phyloP scores from a whole-genome alignment of 2,797 vertebrate genomes.

The Crocodylus rhombifer region DNA sequence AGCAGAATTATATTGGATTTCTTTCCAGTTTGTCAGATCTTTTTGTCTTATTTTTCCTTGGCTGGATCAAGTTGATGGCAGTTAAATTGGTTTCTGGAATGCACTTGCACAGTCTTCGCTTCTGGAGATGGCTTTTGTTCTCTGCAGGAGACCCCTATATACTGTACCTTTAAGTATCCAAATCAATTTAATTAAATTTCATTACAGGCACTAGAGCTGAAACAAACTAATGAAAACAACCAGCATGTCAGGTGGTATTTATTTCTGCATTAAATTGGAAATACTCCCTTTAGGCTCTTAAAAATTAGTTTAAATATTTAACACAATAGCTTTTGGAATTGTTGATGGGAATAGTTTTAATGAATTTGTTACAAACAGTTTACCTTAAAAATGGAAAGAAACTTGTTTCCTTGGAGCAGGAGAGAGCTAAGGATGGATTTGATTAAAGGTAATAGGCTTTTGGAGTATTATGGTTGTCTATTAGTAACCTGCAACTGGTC shows the following conservation, averaged over 20 bases:
- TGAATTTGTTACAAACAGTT: slow-evolving; percentile 76
- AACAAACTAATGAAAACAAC: slow-evolving; percentile 79
- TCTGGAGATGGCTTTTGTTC: slow-evolving; percentile 33
- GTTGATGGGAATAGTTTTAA: slow-evolving; percentile 73
- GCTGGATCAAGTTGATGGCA: background rate
- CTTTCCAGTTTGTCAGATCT: slow-evolving; percentile 30
- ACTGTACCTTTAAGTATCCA: slow-evolving; percentile 76
- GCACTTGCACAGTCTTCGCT: slow-evolving; percentile 29
- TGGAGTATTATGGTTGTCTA: background rate
- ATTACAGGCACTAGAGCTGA: slow-evolving; percentile 77
- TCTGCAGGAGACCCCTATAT: slow-evolving; percentile 47
- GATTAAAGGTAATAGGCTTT: background rate
- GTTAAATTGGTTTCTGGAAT: slow-evolving; percentile 61
- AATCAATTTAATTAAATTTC: slow-evolving; percentile 82
- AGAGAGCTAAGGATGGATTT: slow-evolving; percentile 1
- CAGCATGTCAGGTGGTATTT: slow-evolving; percentile 77
- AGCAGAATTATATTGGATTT: slow-evolving; percentile 21
- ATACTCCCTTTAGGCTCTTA: slow-evolving; percentile 79
- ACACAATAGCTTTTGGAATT: slow-evolving; percentile 77
- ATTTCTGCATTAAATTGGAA: slow-evolving; percentile 79
- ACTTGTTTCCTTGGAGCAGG: slow-evolving; percentile 32
- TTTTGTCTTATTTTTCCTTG: slow-evolving; percentile 14
- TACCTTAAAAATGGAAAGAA: slow-evolving; percentile 68
- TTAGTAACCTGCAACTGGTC: background rate
- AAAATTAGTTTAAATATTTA: slow-evolving; percentile 83